Evolutionary conservation across 2,113 vertebrate genomes (phyloP).

Genomic region (Halichoerus grypus): DNA sequence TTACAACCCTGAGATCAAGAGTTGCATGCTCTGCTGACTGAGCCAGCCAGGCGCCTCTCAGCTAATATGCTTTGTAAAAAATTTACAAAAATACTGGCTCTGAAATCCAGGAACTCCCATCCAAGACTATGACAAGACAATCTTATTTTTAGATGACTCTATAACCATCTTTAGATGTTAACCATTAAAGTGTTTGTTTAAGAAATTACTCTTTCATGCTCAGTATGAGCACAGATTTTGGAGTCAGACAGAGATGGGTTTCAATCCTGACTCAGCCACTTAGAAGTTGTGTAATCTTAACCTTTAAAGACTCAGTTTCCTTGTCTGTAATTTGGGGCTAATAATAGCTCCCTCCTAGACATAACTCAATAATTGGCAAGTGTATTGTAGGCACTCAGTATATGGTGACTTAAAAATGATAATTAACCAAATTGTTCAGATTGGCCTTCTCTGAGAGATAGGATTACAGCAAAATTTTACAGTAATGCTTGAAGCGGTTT

Average conservation of each 20-base stretch:
- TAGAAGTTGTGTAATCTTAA: constrained; percentile 33
- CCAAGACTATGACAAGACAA: not conserved
- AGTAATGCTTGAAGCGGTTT: not conserved
- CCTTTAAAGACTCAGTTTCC: constrained; percentile 75
- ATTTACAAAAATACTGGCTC: not conserved
- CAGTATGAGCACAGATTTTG: not conserved
- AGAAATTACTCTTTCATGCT: constrained; percentile 11
- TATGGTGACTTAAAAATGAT: constrained; percentile 55
- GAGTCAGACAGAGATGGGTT: constrained; percentile 20
- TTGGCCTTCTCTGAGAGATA: constrained; percentile 23
- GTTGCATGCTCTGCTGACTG: not conserved
- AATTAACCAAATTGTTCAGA: constrained; percentile 53
- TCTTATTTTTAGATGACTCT: constrained; percentile 31
- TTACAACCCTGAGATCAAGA: not conserved
- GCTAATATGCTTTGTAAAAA: not conserved
- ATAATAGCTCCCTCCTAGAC: constrained; percentile 75
- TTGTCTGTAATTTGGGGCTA: constrained; percentile 73
- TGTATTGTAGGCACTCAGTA: not conserved
- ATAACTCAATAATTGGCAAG: constrained; percentile 63
- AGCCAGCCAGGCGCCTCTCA: not conserved
- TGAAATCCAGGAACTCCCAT: not conserved
- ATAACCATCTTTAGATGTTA: constrained; percentile 19
- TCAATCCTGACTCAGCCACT: constrained; percentile 63
- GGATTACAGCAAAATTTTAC: constrained; percentile 21
- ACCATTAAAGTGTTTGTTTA: constrained; percentile 20